Conservation (phyloP, 2,113 vertebrate species). For the Phalacrocorax aristotelis region DNA sequence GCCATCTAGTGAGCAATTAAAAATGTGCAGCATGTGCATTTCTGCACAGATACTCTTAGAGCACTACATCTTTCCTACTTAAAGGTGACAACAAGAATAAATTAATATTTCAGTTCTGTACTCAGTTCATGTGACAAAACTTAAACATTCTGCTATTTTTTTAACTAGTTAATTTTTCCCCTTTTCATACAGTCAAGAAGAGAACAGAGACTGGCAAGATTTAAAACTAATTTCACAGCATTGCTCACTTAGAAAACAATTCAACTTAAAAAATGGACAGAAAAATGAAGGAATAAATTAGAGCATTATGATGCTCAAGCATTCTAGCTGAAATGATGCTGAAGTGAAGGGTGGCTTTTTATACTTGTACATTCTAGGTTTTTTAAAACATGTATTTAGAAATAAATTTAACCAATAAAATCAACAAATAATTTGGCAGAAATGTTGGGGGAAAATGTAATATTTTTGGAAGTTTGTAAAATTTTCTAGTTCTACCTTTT, state of each 20-base stretch:
- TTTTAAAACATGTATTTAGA: neutral
- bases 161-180: neutral
- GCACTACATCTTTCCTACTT: neutral
- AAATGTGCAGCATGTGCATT: neutral
- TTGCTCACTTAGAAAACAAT: neutral
- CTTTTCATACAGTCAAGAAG: neutral
- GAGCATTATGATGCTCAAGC: neutral
- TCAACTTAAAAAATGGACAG: neutral
- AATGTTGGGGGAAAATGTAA: neutral
- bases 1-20: conserved; percentile 63
- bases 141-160: neutral
- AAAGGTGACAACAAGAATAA: neutral
- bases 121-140: neutral
- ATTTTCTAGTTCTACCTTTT: neutral
- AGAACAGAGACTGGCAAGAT: neutral
- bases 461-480: neutral
- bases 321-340: neutral
- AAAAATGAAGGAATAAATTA: neutral
- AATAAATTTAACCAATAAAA: neutral
- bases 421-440: neutral
- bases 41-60: rapidly evolving
- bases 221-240: neutral
- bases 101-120: neutral
- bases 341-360: neutral
- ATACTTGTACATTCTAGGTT: neutral